Evolutionary conservation across 2,888 invertebrate species (phyloP).

Genomic region (Hypsopygia costalis): DNA sequence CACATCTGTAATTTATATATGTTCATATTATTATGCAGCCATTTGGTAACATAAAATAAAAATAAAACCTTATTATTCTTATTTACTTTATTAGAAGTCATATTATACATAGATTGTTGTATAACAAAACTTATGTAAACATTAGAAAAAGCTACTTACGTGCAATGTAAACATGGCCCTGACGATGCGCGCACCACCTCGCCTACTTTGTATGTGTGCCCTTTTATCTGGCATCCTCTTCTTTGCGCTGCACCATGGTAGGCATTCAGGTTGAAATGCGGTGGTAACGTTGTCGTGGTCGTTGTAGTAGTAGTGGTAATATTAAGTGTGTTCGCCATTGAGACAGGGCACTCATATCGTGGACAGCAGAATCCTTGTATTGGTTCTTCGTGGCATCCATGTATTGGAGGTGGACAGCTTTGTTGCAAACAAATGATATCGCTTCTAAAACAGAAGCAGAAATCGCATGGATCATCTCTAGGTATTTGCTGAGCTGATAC

Average conservation of each 20-base stretch:
- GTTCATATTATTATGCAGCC: too few relatives aligned
- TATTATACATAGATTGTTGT: too few relatives aligned
- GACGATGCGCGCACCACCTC: slow-evolving; percentile 92
- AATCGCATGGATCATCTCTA: slow-evolving; percentile 96
- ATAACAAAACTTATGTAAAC: too few relatives aligned
- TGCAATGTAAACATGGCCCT: slow-evolving; percentile 96
- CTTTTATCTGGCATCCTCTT: slow-evolving; percentile 92
- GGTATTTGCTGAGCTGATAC: slow-evolving; percentile 97
- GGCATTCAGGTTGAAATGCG: slow-evolving; percentile 89
- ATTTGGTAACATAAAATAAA: too few relatives aligned
- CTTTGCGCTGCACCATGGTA: slow-evolving; percentile 87
- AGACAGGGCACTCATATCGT: slow-evolving; percentile 95
- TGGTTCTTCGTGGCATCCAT: slow-evolving; percentile 94
- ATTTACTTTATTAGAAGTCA: too few relatives aligned
- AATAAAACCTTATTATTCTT: too few relatives aligned
- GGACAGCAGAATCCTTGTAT: slow-evolving; percentile 97
- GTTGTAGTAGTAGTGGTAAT: slow-evolving; percentile 93
- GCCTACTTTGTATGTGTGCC: slow-evolving; percentile 91
- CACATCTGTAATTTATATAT: slow-evolving; percentile 84
- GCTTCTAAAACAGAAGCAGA: slow-evolving; percentile 98
- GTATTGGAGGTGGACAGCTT: slow-evolving; percentile 96
- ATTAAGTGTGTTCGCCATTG: slow-evolving; percentile 90
- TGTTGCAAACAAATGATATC: slow-evolving; percentile 97
- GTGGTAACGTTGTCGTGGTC: slow-evolving; percentile 91
- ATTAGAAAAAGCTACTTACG: slow-evolving; percentile 82